These are phyloP conservation scores for Tringa solitaria DNA, from an alignment of 2,113 vertebrate genomes.

Conservation along the genomic window DNA sequence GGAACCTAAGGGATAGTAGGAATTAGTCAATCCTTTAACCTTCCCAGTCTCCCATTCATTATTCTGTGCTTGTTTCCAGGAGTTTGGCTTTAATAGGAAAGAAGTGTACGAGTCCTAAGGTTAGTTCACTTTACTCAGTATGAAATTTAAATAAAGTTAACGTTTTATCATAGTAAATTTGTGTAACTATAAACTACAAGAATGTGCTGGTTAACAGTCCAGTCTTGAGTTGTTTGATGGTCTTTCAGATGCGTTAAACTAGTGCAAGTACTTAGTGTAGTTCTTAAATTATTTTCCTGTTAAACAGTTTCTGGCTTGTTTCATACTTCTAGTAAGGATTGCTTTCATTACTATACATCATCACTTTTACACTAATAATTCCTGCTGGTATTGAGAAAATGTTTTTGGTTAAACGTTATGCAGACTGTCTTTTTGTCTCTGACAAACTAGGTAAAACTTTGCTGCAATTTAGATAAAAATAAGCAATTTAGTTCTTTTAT, in stretches of 20 bases:
- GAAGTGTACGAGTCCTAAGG: background rate
- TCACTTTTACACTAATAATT: background rate
- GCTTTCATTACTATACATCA: background rate
- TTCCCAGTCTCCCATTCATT: background rate
- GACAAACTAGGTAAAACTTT: background rate
- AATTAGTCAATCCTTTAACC: background rate
- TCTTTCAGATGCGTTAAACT: background rate
- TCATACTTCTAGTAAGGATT: background rate
- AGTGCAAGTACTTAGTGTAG: background rate
- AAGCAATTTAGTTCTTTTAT: background rate
- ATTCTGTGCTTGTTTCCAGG: conserved; percentile 42
- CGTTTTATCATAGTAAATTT: background rate
- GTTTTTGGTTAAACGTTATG: background rate
- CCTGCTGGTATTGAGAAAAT: background rate
- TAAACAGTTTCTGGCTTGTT: background rate
- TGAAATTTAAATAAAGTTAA: background rate
- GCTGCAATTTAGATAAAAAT: background rate
- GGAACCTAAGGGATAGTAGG: background rate
- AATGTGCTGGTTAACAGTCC: background rate
- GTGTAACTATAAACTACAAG: background rate
- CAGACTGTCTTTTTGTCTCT: background rate
- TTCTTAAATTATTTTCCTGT: background rate
- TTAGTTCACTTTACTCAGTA: conserved; percentile 13
- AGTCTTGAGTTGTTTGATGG: background rate
- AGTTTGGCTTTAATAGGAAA: conserved; percentile 38